A percentile compares a stretch with the other conserved stretches of the same genome.
Conservation (phyloP, 2,113 vertebrate genomes). For the Phasianus colchicus region DNA sequence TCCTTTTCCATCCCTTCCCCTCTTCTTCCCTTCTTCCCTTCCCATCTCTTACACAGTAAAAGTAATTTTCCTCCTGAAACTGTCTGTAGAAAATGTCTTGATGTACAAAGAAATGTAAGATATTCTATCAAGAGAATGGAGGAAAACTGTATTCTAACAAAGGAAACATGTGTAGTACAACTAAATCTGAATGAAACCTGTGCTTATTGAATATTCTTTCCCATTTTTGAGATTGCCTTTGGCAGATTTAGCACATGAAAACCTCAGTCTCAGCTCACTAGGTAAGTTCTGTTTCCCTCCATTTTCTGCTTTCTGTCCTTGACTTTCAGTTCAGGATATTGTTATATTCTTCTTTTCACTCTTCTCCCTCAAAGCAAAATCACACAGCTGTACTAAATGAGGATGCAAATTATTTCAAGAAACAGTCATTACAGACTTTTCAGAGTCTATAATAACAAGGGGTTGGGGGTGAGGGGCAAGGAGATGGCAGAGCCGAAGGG, state of each 20-base stretch:
- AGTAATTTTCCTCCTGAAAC: neutral
- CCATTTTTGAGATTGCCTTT: neutral
- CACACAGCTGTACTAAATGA: neutral
- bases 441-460: neutral
- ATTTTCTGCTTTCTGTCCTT: neutral
- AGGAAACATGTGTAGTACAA: rapidly evolving
- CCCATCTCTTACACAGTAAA: too few species aligned
- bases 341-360: neutral
- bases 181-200: neutral
- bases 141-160: neutral
- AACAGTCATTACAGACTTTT: neutral
- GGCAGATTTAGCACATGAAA: rapidly evolving
- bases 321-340: neutral
- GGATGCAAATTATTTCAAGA: neutral
- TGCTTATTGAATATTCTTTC: neutral
- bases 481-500: too few species aligned
- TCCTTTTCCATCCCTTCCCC: neutral
- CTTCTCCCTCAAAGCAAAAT: neutral
- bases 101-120: rapidly evolving
- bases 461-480: too few species aligned
- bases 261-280: neutral
- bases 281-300: neutral
- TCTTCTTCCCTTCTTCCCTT: neutral
- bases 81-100: neutral
- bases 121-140: neutral